A percentile compares a stretch with the other conserved stretches of the same genome.
phyloP scores from a whole-genome alignment of 2,797 vertebrate genomes.

The Hemitrygon akajei region DNA sequence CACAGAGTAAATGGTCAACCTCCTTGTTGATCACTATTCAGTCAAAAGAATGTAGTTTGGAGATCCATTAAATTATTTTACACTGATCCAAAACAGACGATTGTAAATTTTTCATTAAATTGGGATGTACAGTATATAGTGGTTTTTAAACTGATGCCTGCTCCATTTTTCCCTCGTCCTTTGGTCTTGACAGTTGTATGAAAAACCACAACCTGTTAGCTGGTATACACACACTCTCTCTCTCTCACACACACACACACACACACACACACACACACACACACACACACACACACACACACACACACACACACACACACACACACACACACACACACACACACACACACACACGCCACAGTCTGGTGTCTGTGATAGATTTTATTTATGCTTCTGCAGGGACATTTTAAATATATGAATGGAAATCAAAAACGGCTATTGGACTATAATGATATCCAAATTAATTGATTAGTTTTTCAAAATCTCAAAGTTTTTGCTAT shows the following conservation, averaged over 20 bases:
- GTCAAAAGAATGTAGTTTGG: neutral
- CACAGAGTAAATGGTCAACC: neutral
- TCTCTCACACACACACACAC: no score
- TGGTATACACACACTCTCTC: neutral
- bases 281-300: no score
- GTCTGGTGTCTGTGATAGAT: neutral
- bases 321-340: no score
- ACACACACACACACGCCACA: neutral
- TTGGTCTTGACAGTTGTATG: neutral
- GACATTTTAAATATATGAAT: neutral
- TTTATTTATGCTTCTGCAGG: slow-evolving; percentile 2
- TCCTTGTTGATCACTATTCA: neutral
- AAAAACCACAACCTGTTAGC: neutral
- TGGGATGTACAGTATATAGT: neutral
- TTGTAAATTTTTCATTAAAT: neutral
- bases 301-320: no score
- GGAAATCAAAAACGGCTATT: neutral
- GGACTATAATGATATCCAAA: neutral
- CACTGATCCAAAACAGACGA: neutral
- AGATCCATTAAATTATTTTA: neutral
- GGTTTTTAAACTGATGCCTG: neutral
- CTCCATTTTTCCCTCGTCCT: neutral
- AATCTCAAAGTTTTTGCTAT: neutral
- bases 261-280: no score
- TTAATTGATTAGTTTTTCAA: neutral